Percentiles rank a stretch among this genome's conserved stretches.
Conservation (phyloP, 2,797 vertebrate species). For the Chrysocyon brachyurus region DNA sequence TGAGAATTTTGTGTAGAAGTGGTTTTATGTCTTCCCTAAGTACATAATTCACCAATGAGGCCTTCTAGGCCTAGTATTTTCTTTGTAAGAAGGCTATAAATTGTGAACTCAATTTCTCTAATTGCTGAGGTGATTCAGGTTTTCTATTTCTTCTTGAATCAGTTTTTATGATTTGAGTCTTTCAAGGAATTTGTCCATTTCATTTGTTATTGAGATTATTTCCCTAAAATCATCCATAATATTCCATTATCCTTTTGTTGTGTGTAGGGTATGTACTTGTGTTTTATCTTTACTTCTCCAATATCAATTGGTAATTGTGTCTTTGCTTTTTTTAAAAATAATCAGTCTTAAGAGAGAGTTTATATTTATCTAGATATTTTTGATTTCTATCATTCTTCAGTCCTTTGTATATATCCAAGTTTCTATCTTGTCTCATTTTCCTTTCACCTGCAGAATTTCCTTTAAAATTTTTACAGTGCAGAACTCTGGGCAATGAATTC, state of each 20-base stretch:
- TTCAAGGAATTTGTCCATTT: conserved; percentile 12
- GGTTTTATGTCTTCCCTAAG: background rate
- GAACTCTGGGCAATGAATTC: background rate
- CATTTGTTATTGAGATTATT: conserved; percentile 47
- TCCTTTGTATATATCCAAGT: background rate
- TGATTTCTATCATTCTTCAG: background rate
- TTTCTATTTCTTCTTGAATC: background rate
- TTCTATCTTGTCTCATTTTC: conserved; percentile 32
- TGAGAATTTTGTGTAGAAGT: conserved; percentile 19
- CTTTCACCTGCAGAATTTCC: conserved; percentile 44
- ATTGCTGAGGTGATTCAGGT: background rate
- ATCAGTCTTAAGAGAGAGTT: conserved; percentile 4
- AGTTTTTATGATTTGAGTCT: conserved; percentile 57
- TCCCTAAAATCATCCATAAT: background rate
- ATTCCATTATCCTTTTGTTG: background rate
- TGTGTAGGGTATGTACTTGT: background rate
- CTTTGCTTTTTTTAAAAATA: background rate
- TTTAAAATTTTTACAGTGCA: background rate
- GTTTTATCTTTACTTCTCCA: background rate
- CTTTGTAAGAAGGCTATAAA: conserved; percentile 7
- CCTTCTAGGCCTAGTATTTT: background rate
- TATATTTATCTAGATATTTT: conserved; percentile 34
- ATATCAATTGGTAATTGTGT: background rate
- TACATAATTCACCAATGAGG: conserved; percentile 11
- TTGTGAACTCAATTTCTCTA: conserved; percentile 21